These are phyloP conservation scores for Styela clava DNA, from an alignment of 23 tunicate genomes.

Conservation along the genomic window DNA sequence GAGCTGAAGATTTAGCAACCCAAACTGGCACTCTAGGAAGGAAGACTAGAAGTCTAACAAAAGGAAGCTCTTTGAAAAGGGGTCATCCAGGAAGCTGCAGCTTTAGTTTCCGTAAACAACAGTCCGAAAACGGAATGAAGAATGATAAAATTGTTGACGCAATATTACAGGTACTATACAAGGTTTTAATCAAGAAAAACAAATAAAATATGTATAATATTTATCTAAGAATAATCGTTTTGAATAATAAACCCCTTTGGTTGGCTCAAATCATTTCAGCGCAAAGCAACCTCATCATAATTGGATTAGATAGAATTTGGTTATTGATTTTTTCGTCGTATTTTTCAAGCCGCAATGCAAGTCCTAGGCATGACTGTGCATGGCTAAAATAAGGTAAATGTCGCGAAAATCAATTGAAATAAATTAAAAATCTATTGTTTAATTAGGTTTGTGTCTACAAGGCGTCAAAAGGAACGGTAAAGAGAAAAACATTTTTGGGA, in stretches of 20 bases:
- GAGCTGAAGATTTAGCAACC: neutral
- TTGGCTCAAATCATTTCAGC: neutral
- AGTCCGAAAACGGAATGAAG: neutral
- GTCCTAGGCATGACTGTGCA: neutral
- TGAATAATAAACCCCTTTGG: neutral
- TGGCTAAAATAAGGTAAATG: neutral
- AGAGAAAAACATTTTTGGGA: constrained; percentile 15
- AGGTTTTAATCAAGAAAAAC: neutral
- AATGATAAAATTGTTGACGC: neutral
- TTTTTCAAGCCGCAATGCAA: neutral
- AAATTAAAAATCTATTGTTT: neutral
- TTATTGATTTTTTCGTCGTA: neutral
- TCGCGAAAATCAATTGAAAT: neutral
- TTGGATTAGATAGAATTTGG: neutral
- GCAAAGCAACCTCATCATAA: neutral
- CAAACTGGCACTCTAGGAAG: neutral
- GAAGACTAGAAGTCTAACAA: neutral
- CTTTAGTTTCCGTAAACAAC: constrained; percentile 7
- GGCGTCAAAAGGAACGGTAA: neutral
- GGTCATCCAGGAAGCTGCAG: neutral
- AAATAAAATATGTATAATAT: too few species aligned
- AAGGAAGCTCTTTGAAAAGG: neutral
- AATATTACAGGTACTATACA: neutral
- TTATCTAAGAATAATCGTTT: too few species aligned
- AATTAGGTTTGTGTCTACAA: constrained; percentile 28